These are phyloP conservation scores for Amazona vittata DNA, from an alignment of 2,113 vertebrate species.

Conservation along the genomic window DNA sequence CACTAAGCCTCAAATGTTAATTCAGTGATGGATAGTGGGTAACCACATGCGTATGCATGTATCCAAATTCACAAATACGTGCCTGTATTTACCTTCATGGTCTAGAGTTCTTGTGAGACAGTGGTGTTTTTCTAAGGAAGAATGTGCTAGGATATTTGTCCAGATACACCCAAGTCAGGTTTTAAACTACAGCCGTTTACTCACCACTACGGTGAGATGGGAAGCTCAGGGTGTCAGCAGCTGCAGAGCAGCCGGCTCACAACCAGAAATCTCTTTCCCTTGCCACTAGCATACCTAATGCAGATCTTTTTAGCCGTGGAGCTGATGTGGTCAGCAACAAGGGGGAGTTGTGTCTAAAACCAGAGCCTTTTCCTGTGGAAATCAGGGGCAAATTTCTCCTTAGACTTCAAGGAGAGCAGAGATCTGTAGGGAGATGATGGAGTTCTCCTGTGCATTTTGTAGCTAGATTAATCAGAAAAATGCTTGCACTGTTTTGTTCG, in stretches of 20 bases:
- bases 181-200: not conserved
- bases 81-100: fast-evolving
- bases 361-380: not conserved
- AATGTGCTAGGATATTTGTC: not conserved
- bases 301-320: not conserved
- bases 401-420: not conserved
- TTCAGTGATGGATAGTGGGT: not conserved
- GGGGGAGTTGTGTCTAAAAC: not conserved
- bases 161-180: not conserved
- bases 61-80: not conserved
- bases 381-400: not conserved
- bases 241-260: not conserved
- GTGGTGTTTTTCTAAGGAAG: not conserved
- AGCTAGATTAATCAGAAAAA: not conserved
- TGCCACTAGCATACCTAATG: not conserved
- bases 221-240: not conserved
- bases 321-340: not conserved
- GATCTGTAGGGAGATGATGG: not conserved
- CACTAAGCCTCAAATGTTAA: not conserved
- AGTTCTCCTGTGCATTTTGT: not conserved
- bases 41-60: no score
- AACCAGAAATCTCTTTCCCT: not conserved
- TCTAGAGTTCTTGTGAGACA: not conserved
- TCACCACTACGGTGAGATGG: not conserved
- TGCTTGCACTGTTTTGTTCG: not conserved